Evolutionary conservation across 1,140 invertebrate species (phyloP).

Genomic region (Neodiprion lecontei): DNA sequence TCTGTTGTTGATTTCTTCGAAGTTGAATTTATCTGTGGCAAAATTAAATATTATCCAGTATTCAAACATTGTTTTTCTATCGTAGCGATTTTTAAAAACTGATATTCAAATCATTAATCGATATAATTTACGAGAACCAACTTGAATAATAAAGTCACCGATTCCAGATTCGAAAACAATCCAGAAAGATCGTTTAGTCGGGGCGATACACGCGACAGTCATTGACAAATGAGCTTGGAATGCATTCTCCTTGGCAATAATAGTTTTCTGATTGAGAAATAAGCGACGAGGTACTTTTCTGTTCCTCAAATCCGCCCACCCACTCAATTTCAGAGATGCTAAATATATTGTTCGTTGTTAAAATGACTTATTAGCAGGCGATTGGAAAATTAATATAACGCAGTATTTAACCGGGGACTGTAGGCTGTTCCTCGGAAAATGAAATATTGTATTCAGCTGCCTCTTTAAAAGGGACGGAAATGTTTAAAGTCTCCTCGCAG

Average conservation of each 20-base stretch:
- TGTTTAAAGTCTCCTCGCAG: slow-evolving; percentile 30
- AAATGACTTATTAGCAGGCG: not conserved
- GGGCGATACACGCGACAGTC: slow-evolving; percentile 32
- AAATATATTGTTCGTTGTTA: not conserved
- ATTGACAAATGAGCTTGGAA: slow-evolving; percentile 24
- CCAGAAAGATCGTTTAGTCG: slow-evolving; percentile 29
- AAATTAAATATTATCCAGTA: not conserved
- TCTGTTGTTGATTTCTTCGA: slow-evolving; percentile 30
- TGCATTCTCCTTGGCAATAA: slow-evolving; percentile 20
- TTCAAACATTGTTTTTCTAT: not conserved
- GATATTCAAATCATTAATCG: not conserved
- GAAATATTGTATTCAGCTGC: slow-evolving; percentile 36
- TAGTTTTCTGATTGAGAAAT: slow-evolving; percentile 33
- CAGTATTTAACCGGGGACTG: slow-evolving; percentile 23
- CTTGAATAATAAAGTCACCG: slow-evolving; percentile 41
- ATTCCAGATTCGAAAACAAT: slow-evolving; percentile 35
- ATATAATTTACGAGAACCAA: slow-evolving; percentile 9
- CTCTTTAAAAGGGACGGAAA: slow-evolving; percentile 37
- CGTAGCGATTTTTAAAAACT: not conserved
- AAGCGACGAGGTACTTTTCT: slow-evolving; percentile 37
- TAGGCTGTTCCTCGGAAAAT: slow-evolving; percentile 34
- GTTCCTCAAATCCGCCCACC: slow-evolving; percentile 31
- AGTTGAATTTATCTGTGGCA: slow-evolving; percentile 31
- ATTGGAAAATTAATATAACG: not conserved
- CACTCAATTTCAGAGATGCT: slow-evolving; percentile 29